Conservation (phyloP, 2,888 invertebrate genomes). For the Lasioglossum calceatum region DNA sequence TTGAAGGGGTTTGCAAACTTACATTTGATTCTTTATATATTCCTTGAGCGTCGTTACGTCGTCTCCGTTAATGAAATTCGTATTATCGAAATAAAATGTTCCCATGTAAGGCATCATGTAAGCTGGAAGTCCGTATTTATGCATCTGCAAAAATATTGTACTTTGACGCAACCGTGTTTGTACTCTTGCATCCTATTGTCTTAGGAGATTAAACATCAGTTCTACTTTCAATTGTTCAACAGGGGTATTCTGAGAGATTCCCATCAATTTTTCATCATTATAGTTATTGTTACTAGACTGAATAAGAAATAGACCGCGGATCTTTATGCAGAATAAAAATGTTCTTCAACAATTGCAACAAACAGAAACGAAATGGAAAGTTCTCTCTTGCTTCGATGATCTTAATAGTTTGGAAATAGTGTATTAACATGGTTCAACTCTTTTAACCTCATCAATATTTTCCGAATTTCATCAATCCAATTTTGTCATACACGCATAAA, state of each 20-base stretch:
- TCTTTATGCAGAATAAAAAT: neutral
- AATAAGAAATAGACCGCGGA: neutral
- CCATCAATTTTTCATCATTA: conserved; percentile 53
- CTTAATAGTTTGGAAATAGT: neutral
- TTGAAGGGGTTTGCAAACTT: conserved; percentile 82
- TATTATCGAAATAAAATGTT: conserved; percentile 87
- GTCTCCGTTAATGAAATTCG: conserved; percentile 86
- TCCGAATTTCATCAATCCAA: neutral
- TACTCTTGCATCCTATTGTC: neutral
- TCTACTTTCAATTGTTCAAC: conserved; percentile 70
- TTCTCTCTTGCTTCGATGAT: neutral
- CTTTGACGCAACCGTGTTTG: neutral
- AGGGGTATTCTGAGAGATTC: conserved; percentile 65
- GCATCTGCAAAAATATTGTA: conserved; percentile 76
- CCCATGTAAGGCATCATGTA: conserved; percentile 87
- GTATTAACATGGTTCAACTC: neutral
- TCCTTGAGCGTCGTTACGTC: conserved; percentile 91
- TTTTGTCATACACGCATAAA: neutral
- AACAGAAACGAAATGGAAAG: neutral
- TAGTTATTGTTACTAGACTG: neutral
- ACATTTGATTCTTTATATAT: conserved; percentile 96
- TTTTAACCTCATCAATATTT: neutral
- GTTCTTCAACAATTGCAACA: neutral
- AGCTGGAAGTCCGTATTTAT: conserved; percentile 79
- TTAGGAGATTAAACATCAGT: conserved; percentile 53